phyloP scores from a whole-genome alignment of 2,113 vertebrate species.

The Trachemys scripta region DNA sequence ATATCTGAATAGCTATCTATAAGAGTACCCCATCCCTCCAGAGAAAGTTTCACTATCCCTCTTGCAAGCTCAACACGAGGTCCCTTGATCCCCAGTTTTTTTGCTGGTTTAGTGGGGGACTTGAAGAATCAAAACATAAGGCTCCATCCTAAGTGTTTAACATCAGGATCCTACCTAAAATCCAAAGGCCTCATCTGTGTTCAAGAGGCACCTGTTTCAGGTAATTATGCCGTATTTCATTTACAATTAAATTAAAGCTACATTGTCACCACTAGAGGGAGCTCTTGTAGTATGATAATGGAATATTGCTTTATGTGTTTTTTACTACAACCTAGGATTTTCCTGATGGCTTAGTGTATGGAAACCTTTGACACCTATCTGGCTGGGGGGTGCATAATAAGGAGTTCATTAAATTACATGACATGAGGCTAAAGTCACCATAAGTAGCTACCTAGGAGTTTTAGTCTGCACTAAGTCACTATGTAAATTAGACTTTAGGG shows the following conservation, averaged over 20 bases:
- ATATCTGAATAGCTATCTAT: not conserved
- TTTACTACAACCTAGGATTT: not conserved
- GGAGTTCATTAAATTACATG: not conserved
- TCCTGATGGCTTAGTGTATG: not conserved
- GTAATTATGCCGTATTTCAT: not conserved
- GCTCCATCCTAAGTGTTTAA: not conserved
- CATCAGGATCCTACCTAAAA: not conserved
- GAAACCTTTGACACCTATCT: not conserved
- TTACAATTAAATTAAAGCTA: not conserved
- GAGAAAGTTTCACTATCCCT: not conserved
- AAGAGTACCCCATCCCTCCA: not conserved
- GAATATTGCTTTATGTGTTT: not conserved
- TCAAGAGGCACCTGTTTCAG: not conserved
- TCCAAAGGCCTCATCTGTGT: not conserved
- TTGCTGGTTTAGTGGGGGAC: not conserved
- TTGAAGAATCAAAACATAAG: not conserved
- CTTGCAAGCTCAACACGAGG: not conserved
- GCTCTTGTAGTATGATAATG: not conserved
- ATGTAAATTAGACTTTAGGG: not conserved
- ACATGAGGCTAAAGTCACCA: not conserved
- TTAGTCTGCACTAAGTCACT: not conserved
- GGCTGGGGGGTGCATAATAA: not conserved
- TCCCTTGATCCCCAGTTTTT: not conserved
- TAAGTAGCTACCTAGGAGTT: not conserved
- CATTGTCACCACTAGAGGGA: not conserved